Evolutionary conservation across 2,113 vertebrate species (phyloP).

Genomic region (Machaerirhynchus nigripectus): DNA sequence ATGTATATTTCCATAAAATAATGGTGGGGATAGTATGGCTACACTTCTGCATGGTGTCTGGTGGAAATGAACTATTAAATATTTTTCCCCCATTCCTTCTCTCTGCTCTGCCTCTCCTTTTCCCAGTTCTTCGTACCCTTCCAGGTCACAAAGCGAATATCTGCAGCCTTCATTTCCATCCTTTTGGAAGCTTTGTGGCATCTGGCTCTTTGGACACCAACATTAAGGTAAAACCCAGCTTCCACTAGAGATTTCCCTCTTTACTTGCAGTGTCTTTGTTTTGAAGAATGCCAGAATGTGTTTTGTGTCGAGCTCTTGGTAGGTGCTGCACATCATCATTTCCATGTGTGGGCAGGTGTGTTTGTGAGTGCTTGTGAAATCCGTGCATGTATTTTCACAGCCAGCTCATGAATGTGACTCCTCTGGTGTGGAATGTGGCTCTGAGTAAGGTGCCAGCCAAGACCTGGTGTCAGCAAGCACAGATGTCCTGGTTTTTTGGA

Average conservation of each 20-base stretch:
- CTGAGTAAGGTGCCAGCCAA: background rate
- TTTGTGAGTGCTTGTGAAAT: background rate
- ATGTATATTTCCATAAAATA: background rate
- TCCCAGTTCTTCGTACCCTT: conserved; percentile 85
- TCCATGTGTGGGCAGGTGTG: background rate
- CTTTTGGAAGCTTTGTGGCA: conserved; percentile 88
- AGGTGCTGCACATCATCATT: background rate
- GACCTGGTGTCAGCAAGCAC: background rate
- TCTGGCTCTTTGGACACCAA: conserved; percentile 94
- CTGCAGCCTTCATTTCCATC: conserved; percentile 93
- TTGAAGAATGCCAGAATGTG: background rate
- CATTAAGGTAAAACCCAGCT: conserved; percentile 83
- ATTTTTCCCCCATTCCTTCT: background rate
- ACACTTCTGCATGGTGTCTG: background rate
- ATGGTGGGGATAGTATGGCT: background rate
- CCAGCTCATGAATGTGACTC: background rate
- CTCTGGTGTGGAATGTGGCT: conserved; percentile 9
- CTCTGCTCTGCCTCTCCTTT: background rate
- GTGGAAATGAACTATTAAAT: background rate
- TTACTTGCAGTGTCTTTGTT: background rate
- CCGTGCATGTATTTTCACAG: fast-evolving
- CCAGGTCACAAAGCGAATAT: conserved; percentile 92
- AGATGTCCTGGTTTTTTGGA: background rate
- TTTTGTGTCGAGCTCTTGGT: background rate
- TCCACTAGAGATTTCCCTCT: background rate